Evolutionary conservation across 1,140 invertebrate genomes (phyloP), one percentile per base, ranked within the genome.

Genomic region (Hyphantria cunea): DNA sequence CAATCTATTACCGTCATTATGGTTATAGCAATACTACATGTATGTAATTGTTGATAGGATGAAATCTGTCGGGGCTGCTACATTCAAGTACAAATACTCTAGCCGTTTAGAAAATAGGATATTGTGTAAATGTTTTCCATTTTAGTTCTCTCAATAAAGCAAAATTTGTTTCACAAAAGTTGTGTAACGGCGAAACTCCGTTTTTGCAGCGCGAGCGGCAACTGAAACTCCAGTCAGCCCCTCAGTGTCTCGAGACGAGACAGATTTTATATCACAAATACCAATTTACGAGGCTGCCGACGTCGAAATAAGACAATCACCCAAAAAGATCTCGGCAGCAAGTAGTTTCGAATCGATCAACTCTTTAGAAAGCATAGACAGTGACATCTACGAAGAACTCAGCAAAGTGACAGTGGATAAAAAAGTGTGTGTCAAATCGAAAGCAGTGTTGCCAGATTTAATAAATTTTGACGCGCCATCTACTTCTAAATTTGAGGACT

Each of bases 391-490:
- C 47, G 84, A 86, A 0, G 84, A 90, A 64, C 53, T 89, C 0
- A 78, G 41, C 52, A 83, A 82, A 71, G 54, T 90, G 6, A 58
- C 66, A 12, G 63, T 88, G 65, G 72, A 78, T 8, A 82, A 80
- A 54, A 75, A 66, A n/a, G 62, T 82, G 0, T 67, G 67, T 50
- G 67, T 86, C 4, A 86, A 78, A 63, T 80, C 17, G 6, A 71
- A 75, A 51, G 70, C 74, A 45, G 76, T 78, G n/a, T 68, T 88
- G 58, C 88, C 88, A 34, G 88, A 90, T 58, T 69, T 90, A 44
- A 90, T 90, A 25, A 84, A 74, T 32, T 90, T 90, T 17, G 87
- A 88, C 42, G 78, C 64, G 6, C 86, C 87, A 0, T 85, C 82
- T 0, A 82, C 82, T 6, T 90, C 87, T 0, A 78, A 68, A 10